Evolutionary conservation across 2,888 invertebrate genomes (phyloP).

Genomic region (Pycnomerus fuliginosus): DNA sequence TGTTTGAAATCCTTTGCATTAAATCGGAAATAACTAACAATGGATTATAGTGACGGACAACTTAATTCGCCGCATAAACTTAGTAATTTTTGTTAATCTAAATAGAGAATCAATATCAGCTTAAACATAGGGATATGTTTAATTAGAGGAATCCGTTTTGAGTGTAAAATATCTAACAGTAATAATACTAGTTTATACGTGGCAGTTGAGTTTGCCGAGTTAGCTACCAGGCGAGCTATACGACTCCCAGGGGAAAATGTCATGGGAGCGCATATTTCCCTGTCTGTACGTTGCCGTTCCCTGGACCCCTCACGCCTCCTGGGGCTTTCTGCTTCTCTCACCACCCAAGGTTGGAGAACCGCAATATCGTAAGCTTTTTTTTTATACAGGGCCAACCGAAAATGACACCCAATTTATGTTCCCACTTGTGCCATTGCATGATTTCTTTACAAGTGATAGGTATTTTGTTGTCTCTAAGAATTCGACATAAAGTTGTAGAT

Average conservation of each 20-base stretch:
- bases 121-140: slow-evolving; percentile 6
- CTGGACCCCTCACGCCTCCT: slow-evolving; percentile 39
- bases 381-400: background rate
- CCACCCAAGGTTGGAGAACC: slow-evolving; percentile 29
- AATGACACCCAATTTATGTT: background rate
- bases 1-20: too few species aligned
- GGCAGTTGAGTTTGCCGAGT: slow-evolving; percentile 28
- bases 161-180: slow-evolving; percentile 27
- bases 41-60: slow-evolving; percentile 22
- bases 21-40: slow-evolving; percentile 15
- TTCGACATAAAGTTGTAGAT: too few species aligned
- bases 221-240: slow-evolving; percentile 43
- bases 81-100: too few species aligned
- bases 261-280: slow-evolving; percentile 50
- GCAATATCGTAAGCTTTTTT: slow-evolving; percentile 15
- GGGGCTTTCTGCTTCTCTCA: slow-evolving; percentile 36
- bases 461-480: too few species aligned
- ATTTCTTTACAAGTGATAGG: too few species aligned
- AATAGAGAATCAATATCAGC: too few species aligned
- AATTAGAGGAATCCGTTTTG: slow-evolving; percentile 24
- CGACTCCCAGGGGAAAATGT: slow-evolving; percentile 45
- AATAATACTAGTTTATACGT: slow-evolving; percentile 28
- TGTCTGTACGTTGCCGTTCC: slow-evolving; percentile 43
- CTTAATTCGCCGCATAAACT: slow-evolving; percentile 14
- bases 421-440: too few species aligned